Evolutionary conservation across 1,140 invertebrate genomes (phyloP).

Genomic region (Penaeus chinensis): DNA sequence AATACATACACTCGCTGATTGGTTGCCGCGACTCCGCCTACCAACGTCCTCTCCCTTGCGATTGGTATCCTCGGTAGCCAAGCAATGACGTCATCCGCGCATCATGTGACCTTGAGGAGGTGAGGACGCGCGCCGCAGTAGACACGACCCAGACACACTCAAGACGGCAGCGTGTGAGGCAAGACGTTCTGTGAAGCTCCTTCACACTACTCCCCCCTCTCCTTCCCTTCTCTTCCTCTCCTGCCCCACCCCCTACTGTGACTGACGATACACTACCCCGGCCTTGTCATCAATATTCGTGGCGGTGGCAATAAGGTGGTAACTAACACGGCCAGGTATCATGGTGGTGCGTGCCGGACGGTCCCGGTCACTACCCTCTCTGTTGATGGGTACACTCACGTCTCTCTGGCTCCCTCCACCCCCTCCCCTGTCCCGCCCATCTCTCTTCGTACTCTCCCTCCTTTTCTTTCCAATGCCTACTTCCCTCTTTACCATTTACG

Average conservation of each 20-base stretch:
- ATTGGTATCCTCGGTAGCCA: slow-evolving; percentile 35
- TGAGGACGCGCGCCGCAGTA: slow-evolving; percentile 41
- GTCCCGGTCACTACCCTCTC: no score
- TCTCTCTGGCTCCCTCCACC: not conserved
- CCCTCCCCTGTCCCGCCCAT: not conserved
- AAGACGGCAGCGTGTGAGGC: not conserved
- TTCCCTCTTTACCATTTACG: not conserved
- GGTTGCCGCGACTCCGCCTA: slow-evolving; percentile 34
- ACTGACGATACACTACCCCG: not conserved
- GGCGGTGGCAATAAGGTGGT: no score
- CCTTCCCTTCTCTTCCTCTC: not conserved
- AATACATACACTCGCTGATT: slow-evolving; percentile 9
- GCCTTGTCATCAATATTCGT: not conserved
- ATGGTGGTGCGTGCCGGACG: no score
- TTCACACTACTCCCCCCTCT: not conserved
- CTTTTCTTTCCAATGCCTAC: not conserved
- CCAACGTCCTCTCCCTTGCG: slow-evolving; percentile 33
- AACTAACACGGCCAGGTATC: no score
- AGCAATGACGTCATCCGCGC: slow-evolving; percentile 51
- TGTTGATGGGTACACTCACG: no score
- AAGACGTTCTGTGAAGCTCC: slow-evolving; percentile 3
- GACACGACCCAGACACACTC: slow-evolving; percentile 45
- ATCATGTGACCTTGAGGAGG: slow-evolving; percentile 55
- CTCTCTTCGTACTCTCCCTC: slow-evolving; percentile 4
- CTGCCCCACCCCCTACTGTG: not conserved